Percentiles rank a stretch among this genome's conserved stretches.
These are phyloP conservation scores for Dendrophyllia cribrosa DNA, from an alignment of 64 coral and sea anemone species.

Conservation along the genomic window DNA sequence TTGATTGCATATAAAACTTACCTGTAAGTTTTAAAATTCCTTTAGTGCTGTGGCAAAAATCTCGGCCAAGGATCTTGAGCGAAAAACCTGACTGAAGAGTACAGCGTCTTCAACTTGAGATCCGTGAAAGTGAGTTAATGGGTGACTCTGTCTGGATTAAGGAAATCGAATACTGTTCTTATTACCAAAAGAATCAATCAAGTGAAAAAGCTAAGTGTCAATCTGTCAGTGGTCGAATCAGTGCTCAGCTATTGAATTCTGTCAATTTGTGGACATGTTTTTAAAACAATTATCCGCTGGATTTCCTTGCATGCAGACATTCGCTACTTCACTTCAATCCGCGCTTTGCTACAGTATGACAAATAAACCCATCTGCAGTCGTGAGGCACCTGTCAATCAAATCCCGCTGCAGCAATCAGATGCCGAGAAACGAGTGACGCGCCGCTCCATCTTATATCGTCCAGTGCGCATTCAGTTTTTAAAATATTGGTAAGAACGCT, in stretches of 20 bases:
- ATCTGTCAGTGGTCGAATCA: background rate
- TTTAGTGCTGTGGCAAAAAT: background rate
- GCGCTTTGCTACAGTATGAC: background rate
- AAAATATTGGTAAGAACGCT: background rate
- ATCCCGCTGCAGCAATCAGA: background rate
- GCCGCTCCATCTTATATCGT: background rate
- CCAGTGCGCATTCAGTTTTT: background rate
- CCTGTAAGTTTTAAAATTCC: background rate
- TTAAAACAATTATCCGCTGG: background rate
- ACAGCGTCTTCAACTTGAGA: background rate
- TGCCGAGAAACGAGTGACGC: background rate
- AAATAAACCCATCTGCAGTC: background rate
- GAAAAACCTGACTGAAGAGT: background rate
- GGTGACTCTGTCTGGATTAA: slow-evolving; percentile 20
- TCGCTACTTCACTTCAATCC: background rate
- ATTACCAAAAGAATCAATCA: background rate
- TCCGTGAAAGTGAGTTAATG: background rate
- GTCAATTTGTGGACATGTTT: slow-evolving; percentile 1
- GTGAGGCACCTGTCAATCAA: slow-evolving; percentile 3
- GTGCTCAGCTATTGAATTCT: background rate
- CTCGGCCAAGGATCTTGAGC: background rate
- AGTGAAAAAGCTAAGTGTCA: background rate
- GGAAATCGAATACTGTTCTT: slow-evolving; percentile 6
- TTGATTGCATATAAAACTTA: background rate
- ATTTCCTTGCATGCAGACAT: background rate